These are phyloP conservation scores for Ceyx erithaca DNA, from an alignment of 2,797 vertebrate species.

Conservation along the genomic window DNA sequence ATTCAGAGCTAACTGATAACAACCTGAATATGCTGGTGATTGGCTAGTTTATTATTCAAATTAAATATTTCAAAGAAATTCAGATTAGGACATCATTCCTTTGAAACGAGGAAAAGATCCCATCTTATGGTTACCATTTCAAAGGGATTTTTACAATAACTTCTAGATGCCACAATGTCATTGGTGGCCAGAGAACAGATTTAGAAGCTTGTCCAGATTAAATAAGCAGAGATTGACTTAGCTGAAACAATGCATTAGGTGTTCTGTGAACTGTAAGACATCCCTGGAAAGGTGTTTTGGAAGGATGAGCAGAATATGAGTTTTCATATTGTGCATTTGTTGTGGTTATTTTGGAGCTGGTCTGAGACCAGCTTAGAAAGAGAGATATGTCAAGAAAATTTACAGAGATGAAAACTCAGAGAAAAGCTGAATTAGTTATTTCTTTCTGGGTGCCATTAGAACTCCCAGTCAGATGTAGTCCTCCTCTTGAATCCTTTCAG, in stretches of 20 bases:
- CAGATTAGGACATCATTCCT: not conserved
- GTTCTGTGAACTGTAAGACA: not conserved
- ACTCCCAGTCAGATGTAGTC: not conserved
- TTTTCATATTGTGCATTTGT: not conserved
- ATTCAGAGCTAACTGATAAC: constrained; percentile 53
- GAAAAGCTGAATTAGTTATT: not conserved
- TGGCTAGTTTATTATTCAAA: constrained; percentile 54
- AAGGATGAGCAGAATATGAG: not conserved
- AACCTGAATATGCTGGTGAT: constrained; percentile 13
- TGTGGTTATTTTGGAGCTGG: not conserved
- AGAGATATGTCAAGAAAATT: not conserved
- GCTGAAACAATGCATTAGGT: not conserved
- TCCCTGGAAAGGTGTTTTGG: not conserved
- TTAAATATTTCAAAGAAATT: constrained; percentile 55
- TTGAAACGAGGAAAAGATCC: constrained; percentile 28
- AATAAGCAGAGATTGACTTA: not conserved
- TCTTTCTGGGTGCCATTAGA: not conserved
- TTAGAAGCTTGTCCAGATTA: not conserved
- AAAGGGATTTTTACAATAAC: constrained; percentile 40
- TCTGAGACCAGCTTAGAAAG: not conserved
- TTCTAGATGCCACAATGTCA: not conserved
- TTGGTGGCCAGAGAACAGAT: not conserved
- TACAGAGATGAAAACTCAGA: not conserved
- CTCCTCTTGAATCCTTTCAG: not conserved
- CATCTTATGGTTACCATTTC: constrained; percentile 20